Percentiles rank a stretch among this genome's conserved stretches.
phyloP scores from a whole-genome alignment of 92 coral and sea anemone genomes.

The Zoanthus sociatus region DNA sequence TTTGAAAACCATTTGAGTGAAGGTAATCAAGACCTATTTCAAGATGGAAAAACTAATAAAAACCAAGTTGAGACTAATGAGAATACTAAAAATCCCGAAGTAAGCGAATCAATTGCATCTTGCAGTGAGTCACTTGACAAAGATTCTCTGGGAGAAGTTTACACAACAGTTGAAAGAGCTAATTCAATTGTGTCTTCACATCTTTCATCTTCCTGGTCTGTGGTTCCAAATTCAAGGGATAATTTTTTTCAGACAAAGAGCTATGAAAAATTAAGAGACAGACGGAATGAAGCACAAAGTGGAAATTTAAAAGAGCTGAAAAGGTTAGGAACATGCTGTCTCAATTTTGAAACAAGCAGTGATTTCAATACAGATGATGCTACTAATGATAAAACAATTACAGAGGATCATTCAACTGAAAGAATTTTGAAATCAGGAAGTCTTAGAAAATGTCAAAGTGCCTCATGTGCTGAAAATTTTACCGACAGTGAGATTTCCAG shows the following conservation, averaged over 20 bases:
- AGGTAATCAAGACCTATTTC: not conserved
- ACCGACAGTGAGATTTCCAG: not conserved
- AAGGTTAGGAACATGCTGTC: conserved; percentile 72
- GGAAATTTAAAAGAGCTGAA: conserved; percentile 50
- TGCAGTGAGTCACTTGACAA: not conserved
- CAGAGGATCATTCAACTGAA: not conserved
- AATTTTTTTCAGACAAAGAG: conserved; percentile 67
- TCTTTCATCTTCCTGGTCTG: conserved; percentile 79
- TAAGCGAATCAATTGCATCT: not conserved
- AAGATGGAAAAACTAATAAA: not conserved
- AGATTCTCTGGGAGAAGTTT: not conserved
- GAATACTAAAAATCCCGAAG: not conserved
- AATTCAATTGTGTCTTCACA: conserved; percentile 45
- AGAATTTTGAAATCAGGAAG: not conserved
- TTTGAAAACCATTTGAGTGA: not conserved
- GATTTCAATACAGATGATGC: conserved; percentile 41
- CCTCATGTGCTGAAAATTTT: conserved; percentile 6
- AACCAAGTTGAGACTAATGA: not conserved
- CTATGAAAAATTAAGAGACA: conserved; percentile 72
- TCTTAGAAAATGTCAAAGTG: conserved; percentile 20
- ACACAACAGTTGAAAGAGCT: conserved; percentile 28
- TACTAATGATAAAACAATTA: not conserved
- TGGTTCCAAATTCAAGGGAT: conserved; percentile 72
- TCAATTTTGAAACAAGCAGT: conserved; percentile 67
- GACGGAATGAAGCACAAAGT: conserved; percentile 40